These are phyloP conservation scores for Kryptolebias ocellatus DNA, from an alignment of 2,797 vertebrate species.

Conservation along the genomic window DNA sequence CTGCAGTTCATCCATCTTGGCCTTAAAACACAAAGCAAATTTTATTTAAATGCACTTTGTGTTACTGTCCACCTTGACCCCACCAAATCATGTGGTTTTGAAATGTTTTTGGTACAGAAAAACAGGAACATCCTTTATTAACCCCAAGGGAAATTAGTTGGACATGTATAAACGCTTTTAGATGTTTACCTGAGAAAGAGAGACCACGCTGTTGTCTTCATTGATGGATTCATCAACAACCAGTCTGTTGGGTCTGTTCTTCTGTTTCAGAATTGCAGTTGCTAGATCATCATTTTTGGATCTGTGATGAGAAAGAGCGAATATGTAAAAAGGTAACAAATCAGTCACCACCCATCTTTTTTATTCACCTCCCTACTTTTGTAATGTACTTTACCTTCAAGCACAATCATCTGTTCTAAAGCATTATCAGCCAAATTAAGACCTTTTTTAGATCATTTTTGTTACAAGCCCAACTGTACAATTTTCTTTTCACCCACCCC, in stretches of 20 bases:
- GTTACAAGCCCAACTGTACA: too few species aligned
- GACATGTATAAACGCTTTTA: neutral
- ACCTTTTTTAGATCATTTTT: too few species aligned
- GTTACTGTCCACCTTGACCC: neutral
- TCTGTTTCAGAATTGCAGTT: slow-evolving; percentile 99
- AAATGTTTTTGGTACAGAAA: too few species aligned
- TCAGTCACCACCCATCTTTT: too few species aligned
- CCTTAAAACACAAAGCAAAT: slow-evolving; percentile 71
- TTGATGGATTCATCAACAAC: slow-evolving; percentile 99
- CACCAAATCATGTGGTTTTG: neutral
- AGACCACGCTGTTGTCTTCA: slow-evolving; percentile 99
- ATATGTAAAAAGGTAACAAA: neutral
- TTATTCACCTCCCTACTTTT: too few species aligned
- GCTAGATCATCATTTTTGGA: slow-evolving; percentile 97
- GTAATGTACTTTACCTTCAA: too few species aligned
- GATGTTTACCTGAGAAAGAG: slow-evolving; percentile 90
- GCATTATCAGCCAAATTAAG: too few species aligned
- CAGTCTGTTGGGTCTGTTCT: slow-evolving; percentile 96
- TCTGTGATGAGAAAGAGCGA: slow-evolving; percentile 69
- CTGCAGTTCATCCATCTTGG: slow-evolving; percentile 98
- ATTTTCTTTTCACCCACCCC: too few species aligned
- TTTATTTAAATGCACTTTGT: neutral
- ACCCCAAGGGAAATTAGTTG: too few species aligned
- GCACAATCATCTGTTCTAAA: too few species aligned
- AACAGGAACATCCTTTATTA: too few species aligned